These are phyloP conservation scores for Cuculus canorus DNA, from an alignment of 2,797 vertebrate species.

Conservation along the genomic window DNA sequence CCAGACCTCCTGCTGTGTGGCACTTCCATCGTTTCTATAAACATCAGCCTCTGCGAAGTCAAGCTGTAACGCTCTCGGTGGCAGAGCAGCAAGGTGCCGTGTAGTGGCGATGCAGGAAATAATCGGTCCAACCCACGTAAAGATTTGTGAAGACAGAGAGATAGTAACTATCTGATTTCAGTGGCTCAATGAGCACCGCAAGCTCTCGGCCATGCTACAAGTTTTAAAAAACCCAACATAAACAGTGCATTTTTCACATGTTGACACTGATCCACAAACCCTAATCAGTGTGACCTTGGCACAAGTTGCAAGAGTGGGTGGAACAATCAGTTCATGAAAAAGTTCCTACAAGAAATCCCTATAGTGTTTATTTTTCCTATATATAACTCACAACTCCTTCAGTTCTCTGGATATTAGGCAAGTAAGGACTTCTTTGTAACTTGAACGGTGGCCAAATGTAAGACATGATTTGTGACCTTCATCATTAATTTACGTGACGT, in stretches of 20 bases:
- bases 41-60: background rate
- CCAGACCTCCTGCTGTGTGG: background rate
- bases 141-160: background rate
- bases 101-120: background rate
- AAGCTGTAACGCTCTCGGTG: background rate
- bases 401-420: background rate
- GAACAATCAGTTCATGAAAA: background rate
- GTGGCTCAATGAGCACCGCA: background rate
- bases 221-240: background rate
- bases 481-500: background rate
- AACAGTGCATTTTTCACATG: rapidly evolving
- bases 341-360: background rate
- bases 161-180: background rate
- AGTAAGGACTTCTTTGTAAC: background rate
- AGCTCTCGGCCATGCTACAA: background rate
- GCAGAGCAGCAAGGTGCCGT: background rate
- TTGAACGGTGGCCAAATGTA: background rate
- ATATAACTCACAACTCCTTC: background rate
- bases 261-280: background rate
- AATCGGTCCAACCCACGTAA: background rate
- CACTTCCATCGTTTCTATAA: background rate
- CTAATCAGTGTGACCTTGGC: background rate
- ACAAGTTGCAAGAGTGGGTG: background rate
- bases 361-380: background rate
- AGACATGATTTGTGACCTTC: background rate